Conservation (phyloP, 2,888 invertebrate genomes). For the Hipparchia sbordonii region DNA sequence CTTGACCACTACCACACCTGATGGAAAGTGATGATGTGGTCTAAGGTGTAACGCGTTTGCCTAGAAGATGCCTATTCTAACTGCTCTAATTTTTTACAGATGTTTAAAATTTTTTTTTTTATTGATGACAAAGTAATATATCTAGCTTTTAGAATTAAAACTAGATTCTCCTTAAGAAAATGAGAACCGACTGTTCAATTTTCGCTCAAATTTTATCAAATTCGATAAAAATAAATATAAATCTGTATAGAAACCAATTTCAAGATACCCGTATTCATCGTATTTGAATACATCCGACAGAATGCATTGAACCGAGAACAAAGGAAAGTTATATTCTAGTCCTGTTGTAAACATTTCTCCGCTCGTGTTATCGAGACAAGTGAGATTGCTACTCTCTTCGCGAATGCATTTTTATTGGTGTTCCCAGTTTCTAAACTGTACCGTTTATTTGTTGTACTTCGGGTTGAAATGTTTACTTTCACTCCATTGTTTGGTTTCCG, state of each 20-base stretch:
- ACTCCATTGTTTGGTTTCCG: not conserved
- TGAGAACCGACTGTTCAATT: not conserved
- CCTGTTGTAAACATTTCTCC: constrained; percentile 17
- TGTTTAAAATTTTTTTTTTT: too few species aligned
- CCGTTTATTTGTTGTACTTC: constrained; percentile 14
- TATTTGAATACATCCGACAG: not conserved
- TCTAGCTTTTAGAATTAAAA: too few species aligned
- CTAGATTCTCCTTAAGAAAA: not conserved
- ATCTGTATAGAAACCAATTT: not conserved
- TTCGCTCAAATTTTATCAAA: not conserved
- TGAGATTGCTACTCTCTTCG: constrained; percentile 26
- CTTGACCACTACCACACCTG: too few species aligned
- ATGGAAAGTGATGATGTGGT: too few species aligned
- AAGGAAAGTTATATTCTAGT: constrained; percentile 25
- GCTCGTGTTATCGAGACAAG: constrained; percentile 17
- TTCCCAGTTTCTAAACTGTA: constrained; percentile 7
- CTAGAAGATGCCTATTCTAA: not conserved
- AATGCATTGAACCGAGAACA: constrained; percentile 13
- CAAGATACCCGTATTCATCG: not conserved
- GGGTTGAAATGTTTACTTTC: constrained; percentile 17
- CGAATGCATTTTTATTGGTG: constrained; percentile 15
- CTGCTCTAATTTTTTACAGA: too few species aligned
- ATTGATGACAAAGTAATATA: too few species aligned
- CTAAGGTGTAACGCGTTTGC: too few species aligned
- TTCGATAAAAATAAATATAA: too few species aligned